Conservation (phyloP, 2,797 vertebrate species). For the Sitta carolinensis region DNA sequence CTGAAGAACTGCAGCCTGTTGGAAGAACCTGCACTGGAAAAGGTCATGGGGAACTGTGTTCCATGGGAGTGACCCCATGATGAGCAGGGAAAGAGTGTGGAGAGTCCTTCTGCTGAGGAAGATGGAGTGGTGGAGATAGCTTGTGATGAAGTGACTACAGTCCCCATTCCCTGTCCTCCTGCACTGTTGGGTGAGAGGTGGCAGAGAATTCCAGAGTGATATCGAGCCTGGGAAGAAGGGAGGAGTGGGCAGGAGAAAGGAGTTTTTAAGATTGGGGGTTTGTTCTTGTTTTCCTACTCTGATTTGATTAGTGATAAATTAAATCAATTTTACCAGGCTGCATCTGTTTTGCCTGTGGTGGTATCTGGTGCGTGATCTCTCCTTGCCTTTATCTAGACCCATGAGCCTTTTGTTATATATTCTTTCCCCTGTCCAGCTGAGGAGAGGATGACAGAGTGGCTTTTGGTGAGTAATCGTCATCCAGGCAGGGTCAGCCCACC, state of each 20-base stretch:
- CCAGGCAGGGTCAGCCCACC: background rate
- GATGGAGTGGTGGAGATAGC: too few relatives aligned
- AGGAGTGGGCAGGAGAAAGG: background rate
- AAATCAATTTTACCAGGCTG: background rate
- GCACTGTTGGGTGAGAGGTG: accelerated
- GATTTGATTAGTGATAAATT: background rate
- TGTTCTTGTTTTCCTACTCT: background rate
- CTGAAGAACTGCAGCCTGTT: background rate
- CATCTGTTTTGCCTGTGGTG: background rate
- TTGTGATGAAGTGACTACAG: too few relatives aligned
- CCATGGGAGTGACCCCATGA: accelerated
- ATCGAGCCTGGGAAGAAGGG: background rate
- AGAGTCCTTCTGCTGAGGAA: background rate
- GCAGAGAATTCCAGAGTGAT: accelerated
- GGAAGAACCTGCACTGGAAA: background rate
- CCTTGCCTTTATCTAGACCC: background rate
- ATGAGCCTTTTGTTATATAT: accelerated
- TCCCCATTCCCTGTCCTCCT: background rate
- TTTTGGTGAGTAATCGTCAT: background rate
- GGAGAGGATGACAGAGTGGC: background rate
- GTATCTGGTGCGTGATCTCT: background rate
- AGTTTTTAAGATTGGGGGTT: background rate
- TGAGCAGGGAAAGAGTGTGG: background rate
- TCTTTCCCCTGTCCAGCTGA: background rate
- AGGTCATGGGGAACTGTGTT: background rate